These are phyloP conservation scores for Calameuta filiformis DNA, from an alignment of 2,888 invertebrate genomes.

Conservation along the genomic window DNA sequence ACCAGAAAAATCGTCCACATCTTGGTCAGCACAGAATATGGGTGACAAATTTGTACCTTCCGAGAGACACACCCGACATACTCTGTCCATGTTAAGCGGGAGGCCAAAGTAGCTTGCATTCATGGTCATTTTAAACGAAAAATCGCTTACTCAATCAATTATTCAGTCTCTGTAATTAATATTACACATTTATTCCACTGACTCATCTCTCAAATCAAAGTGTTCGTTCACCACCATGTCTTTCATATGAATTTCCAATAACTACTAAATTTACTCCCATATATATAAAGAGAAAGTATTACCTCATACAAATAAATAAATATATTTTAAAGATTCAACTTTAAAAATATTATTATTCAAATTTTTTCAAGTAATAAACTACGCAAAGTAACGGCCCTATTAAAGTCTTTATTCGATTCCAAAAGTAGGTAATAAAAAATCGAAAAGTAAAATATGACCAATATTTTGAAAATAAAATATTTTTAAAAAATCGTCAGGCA, in stretches of 20 bases:
- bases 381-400: background rate
- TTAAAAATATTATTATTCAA: background rate
- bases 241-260: background rate
- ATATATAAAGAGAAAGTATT: background rate
- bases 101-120: constrained; percentile 53
- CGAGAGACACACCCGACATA: constrained; percentile 59
- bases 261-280: background rate
- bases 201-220: background rate
- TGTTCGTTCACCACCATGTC: background rate
- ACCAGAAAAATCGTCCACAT: constrained; percentile 43
- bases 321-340: background rate
- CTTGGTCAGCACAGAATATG: constrained; percentile 54
- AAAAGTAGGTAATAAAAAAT: background rate
- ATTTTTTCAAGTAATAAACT: background rate
- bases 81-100: constrained; percentile 56
- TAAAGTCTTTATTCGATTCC: background rate
- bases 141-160: background rate
- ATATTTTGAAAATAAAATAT: background rate
- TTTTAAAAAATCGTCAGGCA: background rate
- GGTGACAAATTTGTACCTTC: constrained; percentile 56
- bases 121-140: constrained; percentile 43
- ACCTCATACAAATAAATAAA: background rate
- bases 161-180: constrained; percentile 12
- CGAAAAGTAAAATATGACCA: background rate
- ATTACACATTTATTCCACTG: background rate